Conservation (phyloP, 2,888 invertebrate genomes). For the Agrilus cyanescens region DNA sequence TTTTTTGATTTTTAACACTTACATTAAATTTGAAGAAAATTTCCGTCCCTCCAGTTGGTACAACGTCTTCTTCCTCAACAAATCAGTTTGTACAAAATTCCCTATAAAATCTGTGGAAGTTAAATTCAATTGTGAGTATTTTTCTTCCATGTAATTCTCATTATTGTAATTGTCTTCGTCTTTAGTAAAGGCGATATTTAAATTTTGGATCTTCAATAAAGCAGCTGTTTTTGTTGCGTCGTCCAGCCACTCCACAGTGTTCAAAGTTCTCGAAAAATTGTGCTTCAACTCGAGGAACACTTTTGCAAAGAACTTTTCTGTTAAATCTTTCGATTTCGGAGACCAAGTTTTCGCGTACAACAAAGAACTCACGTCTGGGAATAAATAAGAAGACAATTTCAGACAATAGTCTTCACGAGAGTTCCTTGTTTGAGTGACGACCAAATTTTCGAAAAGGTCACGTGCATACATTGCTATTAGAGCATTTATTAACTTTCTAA, state of each 20-base stretch:
- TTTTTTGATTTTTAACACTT: slow-evolving; percentile 1
- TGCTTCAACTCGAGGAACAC: slow-evolving; percentile 15
- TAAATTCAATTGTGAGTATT: slow-evolving; percentile 5
- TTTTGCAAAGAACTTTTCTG: slow-evolving; percentile 8
- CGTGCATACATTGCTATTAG: slow-evolving; percentile 20
- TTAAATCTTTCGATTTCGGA: not conserved
- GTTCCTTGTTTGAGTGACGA: slow-evolving; percentile 15
- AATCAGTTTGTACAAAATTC: slow-evolving; percentile 9
- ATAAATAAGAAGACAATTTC: slow-evolving; percentile 14
- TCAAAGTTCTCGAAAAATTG: slow-evolving; percentile 9
- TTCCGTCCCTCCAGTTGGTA: slow-evolving; percentile 5
- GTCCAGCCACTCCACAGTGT: slow-evolving; percentile 14
- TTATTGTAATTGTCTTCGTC: slow-evolving; percentile 7
- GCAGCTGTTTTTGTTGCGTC: slow-evolving; percentile 6
- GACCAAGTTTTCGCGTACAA: slow-evolving; percentile 12
- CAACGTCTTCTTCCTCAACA: not conserved
- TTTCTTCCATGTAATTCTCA: slow-evolving; percentile 2
- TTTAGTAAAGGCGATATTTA: slow-evolving; percentile 11
- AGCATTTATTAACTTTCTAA: slow-evolving; percentile 19
- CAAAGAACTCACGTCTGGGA: slow-evolving; percentile 18
- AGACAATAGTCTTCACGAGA: slow-evolving; percentile 18
- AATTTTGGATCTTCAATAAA: slow-evolving; percentile 11
- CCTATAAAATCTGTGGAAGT: slow-evolving; percentile 2
- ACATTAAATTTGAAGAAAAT: slow-evolving; percentile 7
- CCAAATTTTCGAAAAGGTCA: slow-evolving; percentile 20